Base-by-base conservation (phyloP, 2,113 vertebrate genomes). In the Corythoichthys intestinalis region DNA sequence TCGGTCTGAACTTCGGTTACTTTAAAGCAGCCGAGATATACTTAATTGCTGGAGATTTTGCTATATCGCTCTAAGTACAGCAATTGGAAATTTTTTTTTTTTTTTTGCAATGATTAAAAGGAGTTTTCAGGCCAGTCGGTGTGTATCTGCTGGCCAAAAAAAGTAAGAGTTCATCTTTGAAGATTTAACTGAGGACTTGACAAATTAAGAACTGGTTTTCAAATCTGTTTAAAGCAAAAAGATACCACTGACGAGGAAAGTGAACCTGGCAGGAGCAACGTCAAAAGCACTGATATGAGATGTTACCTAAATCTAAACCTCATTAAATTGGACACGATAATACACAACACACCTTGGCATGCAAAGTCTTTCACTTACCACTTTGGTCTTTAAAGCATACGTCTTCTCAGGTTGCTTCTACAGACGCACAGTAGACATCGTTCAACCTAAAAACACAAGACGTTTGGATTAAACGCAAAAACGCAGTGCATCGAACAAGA, bases 81-180 rank as follows among this genome's bases (percentile, higher is more conserved):
- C 47, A 52, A 50, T 48, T 37, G 28, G 38, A 6, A 4, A 2
- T 13, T 44, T 61, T 61, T 90, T 89, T 82, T 56, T 83, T 84
- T 81, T 90, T 80, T 77, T 65, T 67, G 69, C 67, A 68, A 82
- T 90, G 86, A 90, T 90, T 85, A 89, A 83, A 90, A 72, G 65
- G 66, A 76, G 79, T 89, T 88, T 83, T 84, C 73, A 79, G 83
- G 81, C 80, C 72, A 56, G 53, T 28, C 9, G 11, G 53, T 28
- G 20, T 11, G 2, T 4, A 56, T 56, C 53, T 14, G 34, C 34
- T 7, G 12, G 56, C 56, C 34, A 12, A 14, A 37, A 28, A 37
- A 58, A 58, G 80, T 80, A 80, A 87, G 83, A 90, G 87, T 86
- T 88, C 86, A 91, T 89, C 88, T 90, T 91, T 92, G 85, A 91